phyloP scores from a whole-genome alignment of 2,797 vertebrate species.

The Menidia menidia region DNA sequence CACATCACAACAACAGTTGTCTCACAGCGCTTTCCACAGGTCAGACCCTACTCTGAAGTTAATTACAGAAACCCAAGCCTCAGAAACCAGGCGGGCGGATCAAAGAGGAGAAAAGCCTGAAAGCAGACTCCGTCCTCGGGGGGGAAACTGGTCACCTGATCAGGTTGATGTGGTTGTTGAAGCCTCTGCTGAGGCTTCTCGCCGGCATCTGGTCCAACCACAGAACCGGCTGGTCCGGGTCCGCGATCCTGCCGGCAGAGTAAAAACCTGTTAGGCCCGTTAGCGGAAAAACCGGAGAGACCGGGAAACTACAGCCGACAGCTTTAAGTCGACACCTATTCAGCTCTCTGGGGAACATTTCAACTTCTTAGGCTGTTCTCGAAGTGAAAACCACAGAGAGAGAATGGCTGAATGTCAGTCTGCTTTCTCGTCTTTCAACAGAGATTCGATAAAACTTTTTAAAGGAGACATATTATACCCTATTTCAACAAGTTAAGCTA shows the following conservation, averaged over 20 bases:
- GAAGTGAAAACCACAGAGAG: not conserved
- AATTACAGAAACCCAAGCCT: too few relatives aligned
- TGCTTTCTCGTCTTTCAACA: slow-evolving; percentile 1
- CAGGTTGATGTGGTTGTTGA: slow-evolving; percentile 98
- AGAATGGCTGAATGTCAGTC: not conserved
- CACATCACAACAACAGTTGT: too few relatives aligned
- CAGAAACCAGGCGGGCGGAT: too few relatives aligned
- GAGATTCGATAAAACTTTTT: too few relatives aligned
- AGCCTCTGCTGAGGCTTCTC: slow-evolving; percentile 93
- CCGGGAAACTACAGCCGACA: not conserved
- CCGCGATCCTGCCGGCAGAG: slow-evolving; percentile 86
- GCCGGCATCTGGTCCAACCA: slow-evolving; percentile 99
- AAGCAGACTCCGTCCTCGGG: too few relatives aligned
- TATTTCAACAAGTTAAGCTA: too few relatives aligned
- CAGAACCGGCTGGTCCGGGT: slow-evolving; percentile 97
- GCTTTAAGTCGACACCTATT: not conserved
- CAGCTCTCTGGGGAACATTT: not conserved
- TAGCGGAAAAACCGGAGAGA: not conserved
- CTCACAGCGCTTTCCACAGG: too few relatives aligned
- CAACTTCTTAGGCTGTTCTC: not conserved
- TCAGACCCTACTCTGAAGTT: too few relatives aligned
- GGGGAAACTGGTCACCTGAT: slow-evolving; percentile 86
- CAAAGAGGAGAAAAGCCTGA: too few relatives aligned
- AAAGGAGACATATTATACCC: too few relatives aligned
- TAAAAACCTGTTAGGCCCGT: slow-evolving; percentile 25